phyloP scores from a whole-genome alignment of 1,140 invertebrate genomes.

The Dysdera silvatica region DNA sequence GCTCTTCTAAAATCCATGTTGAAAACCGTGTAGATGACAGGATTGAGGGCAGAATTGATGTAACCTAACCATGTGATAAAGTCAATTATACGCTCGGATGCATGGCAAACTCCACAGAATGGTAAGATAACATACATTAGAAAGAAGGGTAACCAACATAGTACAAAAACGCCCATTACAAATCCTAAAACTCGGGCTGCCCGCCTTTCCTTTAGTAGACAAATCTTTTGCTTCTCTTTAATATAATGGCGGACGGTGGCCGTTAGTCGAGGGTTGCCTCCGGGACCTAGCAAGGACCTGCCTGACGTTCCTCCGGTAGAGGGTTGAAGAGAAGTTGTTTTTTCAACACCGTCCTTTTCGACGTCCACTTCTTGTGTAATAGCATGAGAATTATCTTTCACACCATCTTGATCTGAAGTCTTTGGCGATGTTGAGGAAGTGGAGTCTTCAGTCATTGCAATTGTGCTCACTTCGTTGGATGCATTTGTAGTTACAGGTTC shows the following conservation, averaged over 20 bases:
- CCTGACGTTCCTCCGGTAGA: neutral
- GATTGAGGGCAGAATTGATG: conserved; percentile 92
- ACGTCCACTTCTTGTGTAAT: neutral
- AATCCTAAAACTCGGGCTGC: conserved; percentile 87
- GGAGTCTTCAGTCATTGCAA: conserved; percentile 21
- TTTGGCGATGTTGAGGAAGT: conserved; percentile 15
- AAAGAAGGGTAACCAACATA: conserved; percentile 95
- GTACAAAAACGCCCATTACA: conserved; percentile 82
- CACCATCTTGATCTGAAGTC: neutral
- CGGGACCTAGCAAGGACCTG: conserved; percentile 2
- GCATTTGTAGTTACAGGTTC: neutral
- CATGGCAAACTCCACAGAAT: conserved; percentile 65
- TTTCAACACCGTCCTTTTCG: neutral
- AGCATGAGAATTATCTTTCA: neutral
- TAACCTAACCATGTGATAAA: conserved; percentile 95
- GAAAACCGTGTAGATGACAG: conserved; percentile 95
- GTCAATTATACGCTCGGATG: conserved; percentile 68
- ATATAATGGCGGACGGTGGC: conserved; percentile 62
- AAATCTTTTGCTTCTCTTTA: conserved; percentile 87
- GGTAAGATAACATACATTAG: conserved; percentile 86
- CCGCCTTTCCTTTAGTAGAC: conserved; percentile 78
- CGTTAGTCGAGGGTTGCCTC: conserved; percentile 11
- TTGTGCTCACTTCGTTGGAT: conserved; percentile 26
- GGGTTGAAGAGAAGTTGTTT: neutral
- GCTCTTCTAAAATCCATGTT: conserved; percentile 91